A percentile compares a stretch with the other conserved stretches of the same genome.
phyloP scores from a whole-genome alignment of 2,888 invertebrate genomes.

The Pecten maximus region DNA sequence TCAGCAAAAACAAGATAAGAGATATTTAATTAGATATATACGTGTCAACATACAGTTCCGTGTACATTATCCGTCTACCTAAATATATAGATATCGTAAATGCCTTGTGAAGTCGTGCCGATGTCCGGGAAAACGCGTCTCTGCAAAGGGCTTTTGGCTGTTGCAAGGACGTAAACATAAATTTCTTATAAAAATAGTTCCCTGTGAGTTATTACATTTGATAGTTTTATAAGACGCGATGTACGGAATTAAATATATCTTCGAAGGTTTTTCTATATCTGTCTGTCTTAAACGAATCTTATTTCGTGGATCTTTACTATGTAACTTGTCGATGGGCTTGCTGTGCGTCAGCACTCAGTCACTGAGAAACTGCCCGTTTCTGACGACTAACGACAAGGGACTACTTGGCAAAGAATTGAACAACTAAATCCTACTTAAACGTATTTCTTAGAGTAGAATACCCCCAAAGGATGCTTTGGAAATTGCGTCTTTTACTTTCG shows the following conservation, averaged over 20 bases:
- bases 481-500: background rate
- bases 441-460: background rate
- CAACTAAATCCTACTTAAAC: background rate
- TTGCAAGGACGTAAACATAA: too few relatives aligned
- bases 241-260: background rate
- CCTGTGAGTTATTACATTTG: background rate
- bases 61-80: too few relatives aligned
- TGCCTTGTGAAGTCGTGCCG: too few relatives aligned
- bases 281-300: background rate
- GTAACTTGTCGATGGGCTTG: background rate
- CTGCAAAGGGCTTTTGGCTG: too few relatives aligned
- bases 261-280: too few relatives aligned
- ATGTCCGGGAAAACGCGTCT: too few relatives aligned
- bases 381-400: background rate
- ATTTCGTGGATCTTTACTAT: background rate
- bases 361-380: background rate
- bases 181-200: too few relatives aligned
- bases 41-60: too few relatives aligned
- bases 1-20: too few relatives aligned
- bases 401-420: background rate
- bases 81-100: too few relatives aligned
- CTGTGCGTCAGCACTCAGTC: background rate
- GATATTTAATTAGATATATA: too few relatives aligned
- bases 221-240: background rate
- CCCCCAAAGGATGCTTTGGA: background rate